Percentiles rank a stretch among this genome's conserved stretches.
Conservation (phyloP, 2,888 invertebrate species). For the Melanostoma scalare region DNA sequence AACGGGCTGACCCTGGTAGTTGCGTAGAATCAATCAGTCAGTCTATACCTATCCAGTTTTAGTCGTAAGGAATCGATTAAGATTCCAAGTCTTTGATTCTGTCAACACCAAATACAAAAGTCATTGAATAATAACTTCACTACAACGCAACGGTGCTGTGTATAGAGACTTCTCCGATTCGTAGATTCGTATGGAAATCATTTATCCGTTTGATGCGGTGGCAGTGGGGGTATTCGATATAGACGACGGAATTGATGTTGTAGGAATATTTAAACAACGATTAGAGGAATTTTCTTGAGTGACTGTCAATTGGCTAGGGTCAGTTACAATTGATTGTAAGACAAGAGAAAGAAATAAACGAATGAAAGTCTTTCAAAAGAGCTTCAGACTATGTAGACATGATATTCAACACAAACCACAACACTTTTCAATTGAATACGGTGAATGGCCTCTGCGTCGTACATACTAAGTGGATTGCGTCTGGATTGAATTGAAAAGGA, state of each 20-base stretch:
- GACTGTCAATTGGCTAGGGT: slow-evolving; percentile 51
- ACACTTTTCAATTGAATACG: slow-evolving; percentile 38
- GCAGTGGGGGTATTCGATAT: background rate
- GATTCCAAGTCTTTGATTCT: slow-evolving; percentile 34
- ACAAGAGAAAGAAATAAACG: slow-evolving; percentile 19
- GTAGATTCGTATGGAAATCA: too few species aligned
- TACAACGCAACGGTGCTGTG: background rate
- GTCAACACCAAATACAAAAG: slow-evolving; percentile 29
- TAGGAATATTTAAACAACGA: slow-evolving; percentile 47
- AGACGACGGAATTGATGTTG: slow-evolving; percentile 29
- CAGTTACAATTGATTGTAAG: slow-evolving; percentile 58
- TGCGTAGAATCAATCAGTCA: slow-evolving; percentile 53
- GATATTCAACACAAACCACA: background rate
- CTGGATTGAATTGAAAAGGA: slow-evolving; percentile 29
- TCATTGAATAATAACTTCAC: slow-evolving; percentile 6
- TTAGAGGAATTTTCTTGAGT: slow-evolving; percentile 48
- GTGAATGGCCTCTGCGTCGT: slow-evolving; percentile 49
- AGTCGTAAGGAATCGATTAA: slow-evolving; percentile 20
- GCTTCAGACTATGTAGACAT: background rate
- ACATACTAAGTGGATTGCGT: slow-evolving; percentile 60
- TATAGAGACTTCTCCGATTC: too few species aligned
- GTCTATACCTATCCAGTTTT: slow-evolving; percentile 45
- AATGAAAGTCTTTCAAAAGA: slow-evolving; percentile 33
- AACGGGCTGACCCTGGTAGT: slow-evolving; percentile 36
- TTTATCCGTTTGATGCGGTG: too few species aligned